Evolutionary conservation across 2,888 invertebrate species (phyloP).

Genomic region (Brachycybe producta): DNA sequence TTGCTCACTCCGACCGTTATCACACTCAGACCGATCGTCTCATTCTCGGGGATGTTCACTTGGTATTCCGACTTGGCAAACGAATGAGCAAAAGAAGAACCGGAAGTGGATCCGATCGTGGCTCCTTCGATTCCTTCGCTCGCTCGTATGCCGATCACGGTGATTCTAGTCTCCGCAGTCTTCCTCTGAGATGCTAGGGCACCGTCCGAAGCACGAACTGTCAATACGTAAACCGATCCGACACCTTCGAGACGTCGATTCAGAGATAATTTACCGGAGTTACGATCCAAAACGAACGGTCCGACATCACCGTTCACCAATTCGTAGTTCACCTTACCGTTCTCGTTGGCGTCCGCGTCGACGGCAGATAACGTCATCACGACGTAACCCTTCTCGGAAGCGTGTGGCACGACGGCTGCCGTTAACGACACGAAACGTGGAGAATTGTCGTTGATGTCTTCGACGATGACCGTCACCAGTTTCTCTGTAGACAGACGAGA

Average conservation of each 20-base stretch:
- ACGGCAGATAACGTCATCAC: conserved; percentile 61
- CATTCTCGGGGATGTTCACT: conserved; percentile 77
- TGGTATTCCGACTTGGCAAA: conserved; percentile 47
- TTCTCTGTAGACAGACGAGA: conserved; percentile 73
- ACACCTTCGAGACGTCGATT: conserved; percentile 29
- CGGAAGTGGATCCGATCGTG: not conserved
- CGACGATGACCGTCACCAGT: conserved; percentile 67
- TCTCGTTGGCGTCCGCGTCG: conserved; percentile 80
- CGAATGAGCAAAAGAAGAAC: conserved; percentile 31
- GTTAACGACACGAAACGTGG: conserved; percentile 81
- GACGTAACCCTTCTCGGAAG: conserved; percentile 40
- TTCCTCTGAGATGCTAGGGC: conserved; percentile 76
- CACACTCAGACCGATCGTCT: conserved; percentile 71
- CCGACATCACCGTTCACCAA: conserved; percentile 32
- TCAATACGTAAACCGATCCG: conserved; percentile 49
- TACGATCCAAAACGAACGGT: conserved; percentile 30
- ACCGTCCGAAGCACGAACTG: conserved; percentile 79
- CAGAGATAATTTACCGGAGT: conserved; percentile 33
- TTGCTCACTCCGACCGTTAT: conserved; percentile 57
- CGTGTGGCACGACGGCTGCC: conserved; percentile 61
- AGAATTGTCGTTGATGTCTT: conserved; percentile 81
- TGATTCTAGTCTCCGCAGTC: conserved; percentile 74
- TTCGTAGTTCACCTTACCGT: conserved; percentile 83
- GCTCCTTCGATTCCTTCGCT: not conserved
- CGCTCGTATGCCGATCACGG: conserved; percentile 40